Conservation (phyloP, 2,888 invertebrate species). For the Heliconius aoede region DNA sequence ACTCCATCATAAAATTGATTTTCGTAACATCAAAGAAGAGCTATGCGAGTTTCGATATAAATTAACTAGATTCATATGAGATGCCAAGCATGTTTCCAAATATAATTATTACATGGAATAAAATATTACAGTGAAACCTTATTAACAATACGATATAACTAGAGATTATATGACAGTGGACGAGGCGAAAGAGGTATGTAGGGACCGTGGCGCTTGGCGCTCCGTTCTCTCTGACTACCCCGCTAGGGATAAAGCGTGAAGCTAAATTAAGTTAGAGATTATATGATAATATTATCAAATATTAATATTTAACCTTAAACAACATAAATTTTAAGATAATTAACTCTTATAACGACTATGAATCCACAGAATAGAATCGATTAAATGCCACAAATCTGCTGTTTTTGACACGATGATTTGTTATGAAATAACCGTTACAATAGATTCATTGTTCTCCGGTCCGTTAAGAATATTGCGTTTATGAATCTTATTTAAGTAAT, state of each 20-base stretch:
- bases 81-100: not conserved
- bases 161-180: no score
- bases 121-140: not conserved
- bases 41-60: not conserved
- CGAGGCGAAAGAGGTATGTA: no score
- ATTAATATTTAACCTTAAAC: no score
- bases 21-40: constrained; percentile 16
- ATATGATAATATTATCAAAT: no score
- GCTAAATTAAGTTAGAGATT: no score
- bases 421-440: constrained; percentile 6
- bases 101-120: constrained; percentile 5
- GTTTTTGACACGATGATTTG: constrained; percentile 19
- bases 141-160: not conserved
- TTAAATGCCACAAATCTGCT: constrained; percentile 4
- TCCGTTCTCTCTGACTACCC: no score
- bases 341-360: not conserved
- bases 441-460: not conserved
- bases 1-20: constrained; percentile 16
- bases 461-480: constrained; percentile 5
- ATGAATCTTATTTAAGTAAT: not conserved
- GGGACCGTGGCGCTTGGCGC: no score
- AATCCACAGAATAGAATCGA: constrained; percentile 5
- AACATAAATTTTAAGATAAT: not conserved
- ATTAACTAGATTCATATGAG: not conserved
- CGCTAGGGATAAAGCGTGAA: no score